A percentile compares a stretch with the other conserved stretches of the same genome.
Evolutionary conservation across 2,113 vertebrate genomes (phyloP).

Genomic region (Macrotus californicus): DNA sequence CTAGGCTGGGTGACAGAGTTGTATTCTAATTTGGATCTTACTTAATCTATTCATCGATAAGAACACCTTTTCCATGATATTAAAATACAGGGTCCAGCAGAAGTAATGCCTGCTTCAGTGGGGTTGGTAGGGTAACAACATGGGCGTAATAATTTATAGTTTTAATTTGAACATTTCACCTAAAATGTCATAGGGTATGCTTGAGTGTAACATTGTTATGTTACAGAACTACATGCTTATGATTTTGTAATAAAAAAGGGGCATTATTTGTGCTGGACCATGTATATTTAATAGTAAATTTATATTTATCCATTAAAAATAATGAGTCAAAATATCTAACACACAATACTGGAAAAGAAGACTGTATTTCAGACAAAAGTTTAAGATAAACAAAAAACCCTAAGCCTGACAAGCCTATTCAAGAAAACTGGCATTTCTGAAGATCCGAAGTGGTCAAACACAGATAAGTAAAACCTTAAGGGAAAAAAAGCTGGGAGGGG

Average conservation of each 20-base stretch:
- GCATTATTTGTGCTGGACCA: too few relatives aligned
- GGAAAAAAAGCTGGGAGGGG: neutral
- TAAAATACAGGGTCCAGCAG: neutral
- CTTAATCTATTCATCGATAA: neutral
- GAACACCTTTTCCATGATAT: neutral
- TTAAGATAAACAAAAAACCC: neutral
- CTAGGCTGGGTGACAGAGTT: neutral
- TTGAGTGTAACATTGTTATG: too few relatives aligned
- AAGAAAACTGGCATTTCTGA: conserved; percentile 27
- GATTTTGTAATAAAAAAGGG: too few relatives aligned
- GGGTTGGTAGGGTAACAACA: too few relatives aligned
- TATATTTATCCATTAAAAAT: neutral
- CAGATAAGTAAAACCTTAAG: neutral
- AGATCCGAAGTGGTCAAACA: neutral
- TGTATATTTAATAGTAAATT: neutral
- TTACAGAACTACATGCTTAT: too few relatives aligned
- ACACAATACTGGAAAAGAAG: neutral
- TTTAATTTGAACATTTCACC: too few relatives aligned
- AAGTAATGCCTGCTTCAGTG: too few relatives aligned
- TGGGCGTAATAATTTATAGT: too few relatives aligned
- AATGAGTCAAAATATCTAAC: neutral
- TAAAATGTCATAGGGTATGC: too few relatives aligned
- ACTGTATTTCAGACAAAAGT: neutral
- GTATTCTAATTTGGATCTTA: neutral
- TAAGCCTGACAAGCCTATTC: neutral